Evolutionary conservation across 2,797 vertebrate species (phyloP).

Genomic region (Arctocebus calabarensis): DNA sequence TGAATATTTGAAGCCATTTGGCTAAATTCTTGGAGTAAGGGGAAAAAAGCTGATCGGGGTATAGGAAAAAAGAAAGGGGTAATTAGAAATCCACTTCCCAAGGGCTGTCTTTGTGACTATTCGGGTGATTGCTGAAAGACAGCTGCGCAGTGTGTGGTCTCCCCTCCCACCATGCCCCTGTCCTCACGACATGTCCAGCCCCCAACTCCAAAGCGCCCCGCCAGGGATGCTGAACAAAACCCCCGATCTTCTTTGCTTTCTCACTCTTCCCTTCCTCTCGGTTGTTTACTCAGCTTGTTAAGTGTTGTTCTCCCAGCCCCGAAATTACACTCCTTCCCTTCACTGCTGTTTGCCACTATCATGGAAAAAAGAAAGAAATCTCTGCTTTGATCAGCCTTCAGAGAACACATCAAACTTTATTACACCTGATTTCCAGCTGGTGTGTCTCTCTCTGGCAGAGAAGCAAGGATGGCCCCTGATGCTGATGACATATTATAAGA

Average conservation of each 20-base stretch:
- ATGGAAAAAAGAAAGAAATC: background rate
- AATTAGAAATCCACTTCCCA: conserved; percentile 15
- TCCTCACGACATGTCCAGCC: background rate
- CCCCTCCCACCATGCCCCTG: background rate
- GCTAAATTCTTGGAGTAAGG: background rate
- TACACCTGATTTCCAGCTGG: background rate
- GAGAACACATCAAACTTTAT: conserved; percentile 11
- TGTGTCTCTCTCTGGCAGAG: background rate
- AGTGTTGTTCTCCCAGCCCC: background rate
- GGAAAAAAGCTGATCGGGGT: too few species aligned
- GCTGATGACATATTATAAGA: fast-evolving
- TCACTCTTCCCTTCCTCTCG: background rate
- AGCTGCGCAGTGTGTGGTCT: background rate
- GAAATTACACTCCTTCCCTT: background rate
- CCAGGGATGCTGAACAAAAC: background rate
- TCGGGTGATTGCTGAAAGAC: background rate
- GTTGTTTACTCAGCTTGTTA: background rate
- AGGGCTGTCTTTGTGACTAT: background rate
- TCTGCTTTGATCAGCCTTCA: background rate
- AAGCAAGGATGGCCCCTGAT: background rate
- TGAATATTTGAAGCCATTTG: background rate
- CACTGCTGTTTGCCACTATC: background rate
- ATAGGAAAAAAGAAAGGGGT: background rate
- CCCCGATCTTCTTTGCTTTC: background rate
- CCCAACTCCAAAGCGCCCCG: background rate